phyloP scores from a whole-genome alignment of 1,140 invertebrate species.

The Anoplolepis gracilipes region DNA sequence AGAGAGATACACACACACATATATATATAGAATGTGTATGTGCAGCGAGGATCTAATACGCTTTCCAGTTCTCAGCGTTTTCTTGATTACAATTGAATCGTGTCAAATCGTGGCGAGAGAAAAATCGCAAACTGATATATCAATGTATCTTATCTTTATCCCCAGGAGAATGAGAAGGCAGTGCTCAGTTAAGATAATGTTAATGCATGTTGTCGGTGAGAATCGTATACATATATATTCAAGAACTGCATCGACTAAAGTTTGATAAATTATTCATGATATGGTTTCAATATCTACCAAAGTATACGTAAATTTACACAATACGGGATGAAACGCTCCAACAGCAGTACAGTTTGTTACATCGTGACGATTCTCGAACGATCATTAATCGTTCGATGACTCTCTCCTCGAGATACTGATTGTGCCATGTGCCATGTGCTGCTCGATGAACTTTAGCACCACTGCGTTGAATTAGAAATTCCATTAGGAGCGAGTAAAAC shows the following conservation, averaged over 20 bases:
- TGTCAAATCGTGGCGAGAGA: neutral
- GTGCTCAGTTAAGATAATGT: neutral
- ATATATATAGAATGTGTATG: no score
- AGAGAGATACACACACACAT: neutral
- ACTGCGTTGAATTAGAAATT: neutral
- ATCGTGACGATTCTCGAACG: neutral
- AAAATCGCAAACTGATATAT: conserved; percentile 15
- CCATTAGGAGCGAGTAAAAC: neutral
- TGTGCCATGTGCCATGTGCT: neutral
- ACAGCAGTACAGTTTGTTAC: neutral
- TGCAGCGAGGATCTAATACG: neutral
- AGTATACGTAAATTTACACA: neutral
- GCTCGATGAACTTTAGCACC: neutral
- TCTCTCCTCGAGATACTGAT: neutral
- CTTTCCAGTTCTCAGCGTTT: neutral
- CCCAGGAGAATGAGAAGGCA: neutral
- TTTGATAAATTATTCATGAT: conserved; percentile 25
- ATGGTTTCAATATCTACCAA: neutral
- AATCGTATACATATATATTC: neutral
- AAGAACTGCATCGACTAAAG: neutral
- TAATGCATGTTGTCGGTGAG: neutral
- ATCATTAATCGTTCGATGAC: neutral
- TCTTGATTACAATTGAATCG: neutral
- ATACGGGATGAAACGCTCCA: neutral
- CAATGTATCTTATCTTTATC: neutral